Base-by-base conservation (phyloP, 2,888 invertebrate genomes). In the Protodeltote pygarga region DNA sequence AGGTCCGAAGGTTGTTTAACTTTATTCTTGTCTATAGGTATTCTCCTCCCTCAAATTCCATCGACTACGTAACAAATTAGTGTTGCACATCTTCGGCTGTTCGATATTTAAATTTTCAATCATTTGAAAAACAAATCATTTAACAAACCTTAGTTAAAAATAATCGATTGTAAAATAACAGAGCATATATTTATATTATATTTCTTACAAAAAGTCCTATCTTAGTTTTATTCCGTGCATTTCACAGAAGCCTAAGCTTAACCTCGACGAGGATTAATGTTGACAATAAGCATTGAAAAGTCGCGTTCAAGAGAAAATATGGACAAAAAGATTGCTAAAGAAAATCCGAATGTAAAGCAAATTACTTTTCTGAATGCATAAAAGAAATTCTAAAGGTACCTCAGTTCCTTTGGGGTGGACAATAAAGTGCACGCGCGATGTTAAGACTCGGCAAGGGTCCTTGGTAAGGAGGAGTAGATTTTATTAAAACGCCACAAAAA, bases 401-500 rank as follows among this genome's bases (percentile, higher is more conserved):
- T 48, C 10, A 32, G 34, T 37, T 60, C 27, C 41, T 55, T 65
- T 31, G 25, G 48, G 62, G 29, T 55, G 62, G 68, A 73, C 79
- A 69, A 82, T 83, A 83, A 83, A 83, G 63, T 69, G 75, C 81
- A 81, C 75, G 75, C 81, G 68, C 67, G 58, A 62, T 62, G 69
- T 68, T 68, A 63, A 73, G 59, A 65, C 57, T 44, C 59, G 51
- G 53, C 46, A 49, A 71, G 75, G 71, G 70, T 60, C 67, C 68
- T 71, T 50, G 44, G 38, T 47, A 53, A 54, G 55, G 58, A 40
- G 59, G 55, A 79, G 75, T 77, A 71, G 77, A 79, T 82, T 83
- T 79, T 79, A 79, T 80, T 83, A 82, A 84, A 83, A 74, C 58
- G 70, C 73, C 73, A 72, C 78, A 77, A 77, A 75, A 79, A 78